Conservation (phyloP, 2,888 invertebrate genomes). For the Ectropis crepuscularia region DNA sequence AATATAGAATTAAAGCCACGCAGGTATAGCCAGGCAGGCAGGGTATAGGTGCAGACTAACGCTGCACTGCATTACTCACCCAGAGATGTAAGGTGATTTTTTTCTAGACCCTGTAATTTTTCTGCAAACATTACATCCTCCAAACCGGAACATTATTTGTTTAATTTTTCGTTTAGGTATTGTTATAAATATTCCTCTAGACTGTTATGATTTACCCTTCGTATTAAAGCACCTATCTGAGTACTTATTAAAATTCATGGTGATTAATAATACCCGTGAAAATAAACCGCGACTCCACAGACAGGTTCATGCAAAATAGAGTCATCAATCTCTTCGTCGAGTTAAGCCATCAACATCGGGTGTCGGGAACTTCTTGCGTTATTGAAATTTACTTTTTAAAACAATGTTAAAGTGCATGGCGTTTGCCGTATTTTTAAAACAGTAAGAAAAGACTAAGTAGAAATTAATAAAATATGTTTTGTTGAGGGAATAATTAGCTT, state of each 20-base stretch:
- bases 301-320: constrained; percentile 47
- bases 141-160: too few species aligned
- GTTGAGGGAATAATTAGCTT: too few species aligned
- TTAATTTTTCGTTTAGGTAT: too few species aligned
- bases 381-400: constrained; percentile 78
- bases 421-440: constrained; percentile 53
- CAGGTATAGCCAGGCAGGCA: too few species aligned
- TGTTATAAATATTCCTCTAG: background rate
- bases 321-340: constrained; percentile 51
- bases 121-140: too few species aligned
- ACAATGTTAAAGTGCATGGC: constrained; percentile 74
- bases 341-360: constrained; percentile 55
- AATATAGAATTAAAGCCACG: too few species aligned
- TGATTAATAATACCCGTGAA: constrained; percentile 49
- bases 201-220: constrained; percentile 5
- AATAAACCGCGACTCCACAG: constrained; percentile 36
- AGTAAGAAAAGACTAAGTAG: constrained; percentile 7
- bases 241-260: constrained; percentile 35
- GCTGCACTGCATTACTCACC: too few species aligned
- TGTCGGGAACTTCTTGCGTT: constrained; percentile 68
- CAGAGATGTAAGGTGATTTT: too few species aligned
- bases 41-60: too few species aligned
- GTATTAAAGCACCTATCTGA: constrained; percentile 11
- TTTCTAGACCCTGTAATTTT: too few species aligned
- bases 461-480: too few species aligned